Evolutionary conservation across 1,140 invertebrate genomes (phyloP), one percentile per base, ranked within the genome.

Genomic region (Pseudomyrmex dendroicus): DNA sequence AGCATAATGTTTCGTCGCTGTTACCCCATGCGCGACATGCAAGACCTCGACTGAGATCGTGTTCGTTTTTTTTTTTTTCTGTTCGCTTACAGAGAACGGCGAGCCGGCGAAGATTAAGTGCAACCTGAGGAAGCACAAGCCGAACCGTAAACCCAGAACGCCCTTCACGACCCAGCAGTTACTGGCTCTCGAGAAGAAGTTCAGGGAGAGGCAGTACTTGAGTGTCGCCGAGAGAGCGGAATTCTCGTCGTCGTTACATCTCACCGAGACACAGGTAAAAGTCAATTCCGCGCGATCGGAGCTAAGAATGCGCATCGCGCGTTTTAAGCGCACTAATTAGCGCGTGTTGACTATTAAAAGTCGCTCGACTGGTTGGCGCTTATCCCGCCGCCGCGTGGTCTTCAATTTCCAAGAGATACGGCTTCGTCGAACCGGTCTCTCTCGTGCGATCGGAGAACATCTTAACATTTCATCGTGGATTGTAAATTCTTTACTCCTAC

Each of bases 91-190:
- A 96, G 96, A 96, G 17, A 96, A 96, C 87, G 96, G 96, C 2
- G 97, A 98, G 89, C 96, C 96, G 10, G 96, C 97, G 1, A 97
- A 97, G 93, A 95, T 98, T 64, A 99, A 99, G 94, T 99, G 98
- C 94, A 98, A 98, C 92, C 95, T 99, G 70, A 95, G 98, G 84
- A 99, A 99, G 90, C 97, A 98, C 95, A 99, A 99, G 92, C 98
- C 98, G 25, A 99, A 99, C 94, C 95, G 99, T 78, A 99, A 99
- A 94, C 99, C 99, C 0, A 95, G 99, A 68, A 99, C 99, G 0
- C 99, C 99, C 1, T 99, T 99, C 95, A 99, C 98, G 9, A 99
- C 98, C 2, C 98, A 99, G 92, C 99, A 99, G 92, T 95, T 99
- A 48, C 93, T 99, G 46, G 97, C 98, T 8, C 95, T 99, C 76